Conservation (phyloP, 2,113 vertebrate species). For the Bubalus kerabau region DNA sequence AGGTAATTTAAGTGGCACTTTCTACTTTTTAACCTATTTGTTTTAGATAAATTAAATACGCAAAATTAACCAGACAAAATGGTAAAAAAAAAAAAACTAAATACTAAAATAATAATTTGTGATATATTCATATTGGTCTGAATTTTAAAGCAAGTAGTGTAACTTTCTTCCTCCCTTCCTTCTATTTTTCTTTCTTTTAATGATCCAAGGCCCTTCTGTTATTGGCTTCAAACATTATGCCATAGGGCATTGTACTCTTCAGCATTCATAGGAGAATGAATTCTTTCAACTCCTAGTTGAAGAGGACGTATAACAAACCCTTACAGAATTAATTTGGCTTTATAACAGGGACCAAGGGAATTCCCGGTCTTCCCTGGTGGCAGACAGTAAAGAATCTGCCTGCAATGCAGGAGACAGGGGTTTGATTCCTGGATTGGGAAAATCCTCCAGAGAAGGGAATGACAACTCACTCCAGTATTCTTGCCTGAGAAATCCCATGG, state of each 20-base stretch:
- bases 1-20: background rate
- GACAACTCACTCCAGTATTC: background rate
- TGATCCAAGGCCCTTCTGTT: background rate
- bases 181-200: background rate
- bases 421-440: background rate
- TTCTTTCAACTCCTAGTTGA: background rate
- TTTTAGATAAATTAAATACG: background rate
- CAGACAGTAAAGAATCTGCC: background rate
- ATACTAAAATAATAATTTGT: background rate
- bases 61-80: background rate
- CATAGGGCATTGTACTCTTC: background rate
- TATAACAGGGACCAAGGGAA: background rate
- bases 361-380: accelerated
- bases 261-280: background rate
- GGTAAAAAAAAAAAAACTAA: background rate
- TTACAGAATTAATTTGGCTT: background rate
- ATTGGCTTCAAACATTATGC: background rate
- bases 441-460: background rate
- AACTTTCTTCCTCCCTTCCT: background rate
- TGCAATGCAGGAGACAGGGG: background rate
- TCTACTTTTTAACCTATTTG: background rate
- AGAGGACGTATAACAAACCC: background rate
- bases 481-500: background rate
- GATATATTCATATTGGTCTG: background rate
- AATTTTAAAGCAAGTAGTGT: background rate